Base-by-base conservation (phyloP, 2,113 vertebrate species). In the Oreochromis aureus region DNA sequence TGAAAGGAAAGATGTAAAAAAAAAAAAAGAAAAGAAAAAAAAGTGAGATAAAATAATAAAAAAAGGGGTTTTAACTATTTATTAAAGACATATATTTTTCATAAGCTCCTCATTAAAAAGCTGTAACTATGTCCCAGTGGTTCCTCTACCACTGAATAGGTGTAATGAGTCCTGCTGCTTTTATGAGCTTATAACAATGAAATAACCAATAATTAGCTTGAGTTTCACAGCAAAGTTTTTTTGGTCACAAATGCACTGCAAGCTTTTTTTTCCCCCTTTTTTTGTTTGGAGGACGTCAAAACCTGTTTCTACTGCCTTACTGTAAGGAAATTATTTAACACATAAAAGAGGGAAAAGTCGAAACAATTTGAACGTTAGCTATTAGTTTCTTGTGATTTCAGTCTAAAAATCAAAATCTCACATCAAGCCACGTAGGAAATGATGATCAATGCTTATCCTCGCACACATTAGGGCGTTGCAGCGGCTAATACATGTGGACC, bases 151-250 rank as follows among this genome's bases (percentile, higher is more conserved):
- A 78, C 44, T 51, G 71, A 30, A 61, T 55, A 80, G 44, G 73
- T 86, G 46, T 83, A 89, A 86, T 82, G 84, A 87, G 81, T 83
- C 83, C 81, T 86, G 82, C 84, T 58, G 61, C 82, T 44, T 87
- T 82, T 69, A 83, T 81, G 58, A 36, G 79, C 61, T 85, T 19
- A 36, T 80, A 86, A 91, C 71, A 84, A 85, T 85, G 22, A 83
- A 55, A 81, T 36, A 81, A 80, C 18, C 11, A 80, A 39, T 89
- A 91, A 91, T 94, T 86, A 91, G 79, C 81, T 41, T 6, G 6
- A 56, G 22, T 76, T 48, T 76, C 41, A 30, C 44, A 51, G 58
- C 63, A 81, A 79, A 46, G 39, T 84, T 87, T 87, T 32, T 27
- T 59, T 30, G 79, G 61, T 15, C 71, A 81, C 82, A 82, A 81